Evolutionary conservation across 2,113 vertebrate genomes (phyloP).

Genomic region (Heloderma charlesbogerti): DNA sequence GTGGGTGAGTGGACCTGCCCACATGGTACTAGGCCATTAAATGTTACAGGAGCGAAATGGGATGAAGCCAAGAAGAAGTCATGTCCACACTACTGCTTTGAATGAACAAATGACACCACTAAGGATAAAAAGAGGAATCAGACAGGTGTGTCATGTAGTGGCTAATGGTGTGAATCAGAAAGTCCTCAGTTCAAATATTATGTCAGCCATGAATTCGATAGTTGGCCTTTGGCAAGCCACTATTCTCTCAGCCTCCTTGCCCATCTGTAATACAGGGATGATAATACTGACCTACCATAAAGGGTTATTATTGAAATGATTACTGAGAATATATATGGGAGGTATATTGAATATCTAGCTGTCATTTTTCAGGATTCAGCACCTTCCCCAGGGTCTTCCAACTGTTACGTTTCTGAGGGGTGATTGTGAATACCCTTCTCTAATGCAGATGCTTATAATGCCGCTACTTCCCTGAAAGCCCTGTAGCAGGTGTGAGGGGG

Average conservation of each 20-base stretch:
- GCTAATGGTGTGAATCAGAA: neutral
- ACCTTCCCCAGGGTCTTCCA: too few species aligned
- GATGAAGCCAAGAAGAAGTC: neutral
- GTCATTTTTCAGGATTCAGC: too few species aligned
- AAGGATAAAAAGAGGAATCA: too few species aligned
- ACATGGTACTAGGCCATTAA: neutral
- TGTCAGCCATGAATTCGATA: neutral
- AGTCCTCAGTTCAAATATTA: neutral
- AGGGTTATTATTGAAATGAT: neutral
- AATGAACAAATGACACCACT: neutral
- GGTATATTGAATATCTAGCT: neutral
- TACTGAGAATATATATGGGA: neutral
- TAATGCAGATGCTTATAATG: too few species aligned
- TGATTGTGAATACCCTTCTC: too few species aligned
- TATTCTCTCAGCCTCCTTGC: neutral
- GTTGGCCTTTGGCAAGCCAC: neutral
- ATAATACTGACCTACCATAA: too few species aligned
- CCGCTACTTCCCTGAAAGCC: too few species aligned
- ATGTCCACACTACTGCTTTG: neutral
- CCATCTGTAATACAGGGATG: neutral
- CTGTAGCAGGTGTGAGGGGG: too few species aligned
- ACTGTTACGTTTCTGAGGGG: too few species aligned
- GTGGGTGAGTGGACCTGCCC: neutral
- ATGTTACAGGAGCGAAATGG: neutral
- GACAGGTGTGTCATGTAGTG: neutral